Evolutionary conservation across 2,888 invertebrate genomes (phyloP).

Genomic region (Chymomyza caudatula): DNA sequence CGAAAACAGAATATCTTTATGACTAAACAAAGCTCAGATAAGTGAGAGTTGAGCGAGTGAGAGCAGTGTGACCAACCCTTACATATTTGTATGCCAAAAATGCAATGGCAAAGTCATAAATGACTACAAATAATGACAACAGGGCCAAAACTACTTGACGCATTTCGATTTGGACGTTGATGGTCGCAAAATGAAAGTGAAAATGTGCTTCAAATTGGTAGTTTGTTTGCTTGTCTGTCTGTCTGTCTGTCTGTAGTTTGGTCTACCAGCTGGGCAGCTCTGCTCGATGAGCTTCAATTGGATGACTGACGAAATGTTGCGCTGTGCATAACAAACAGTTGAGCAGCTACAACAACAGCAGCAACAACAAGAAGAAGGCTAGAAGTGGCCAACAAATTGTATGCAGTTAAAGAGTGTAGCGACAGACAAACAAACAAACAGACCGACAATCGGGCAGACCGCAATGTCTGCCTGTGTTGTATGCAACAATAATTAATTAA

Average conservation of each 20-base stretch:
- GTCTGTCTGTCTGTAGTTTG: slow-evolving; percentile 20
- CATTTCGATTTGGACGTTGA: too few species aligned
- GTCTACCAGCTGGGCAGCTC: slow-evolving; percentile 27
- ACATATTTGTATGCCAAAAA: not conserved
- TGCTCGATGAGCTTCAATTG: slow-evolving; percentile 60
- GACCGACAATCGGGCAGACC: too few species aligned
- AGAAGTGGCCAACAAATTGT: slow-evolving; percentile 44
- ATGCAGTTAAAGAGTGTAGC: slow-evolving; percentile 27
- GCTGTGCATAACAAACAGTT: slow-evolving; percentile 53
- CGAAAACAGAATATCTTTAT: not conserved
- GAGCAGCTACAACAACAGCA: not conserved
- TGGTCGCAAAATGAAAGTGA: slow-evolving; percentile 59
- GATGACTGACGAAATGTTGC: slow-evolving; percentile 63
- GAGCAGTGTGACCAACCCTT: not conserved
- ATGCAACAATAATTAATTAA: slow-evolving; percentile 65
- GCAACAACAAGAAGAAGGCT: slow-evolving; percentile 16
- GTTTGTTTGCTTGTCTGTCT: slow-evolving; percentile 13
- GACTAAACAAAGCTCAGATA: not conserved
- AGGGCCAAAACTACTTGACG: not conserved
- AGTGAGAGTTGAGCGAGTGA: not conserved
- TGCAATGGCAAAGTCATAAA: not conserved
- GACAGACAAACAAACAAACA: too few species aligned
- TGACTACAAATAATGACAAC: not conserved
- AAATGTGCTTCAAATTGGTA: slow-evolving; percentile 65
- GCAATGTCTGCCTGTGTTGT: slow-evolving; percentile 10